Percentiles rank a stretch among this genome's conserved stretches.
Evolutionary conservation across 2,888 invertebrate species (phyloP).

Genomic region (Orchestes rusci): DNA sequence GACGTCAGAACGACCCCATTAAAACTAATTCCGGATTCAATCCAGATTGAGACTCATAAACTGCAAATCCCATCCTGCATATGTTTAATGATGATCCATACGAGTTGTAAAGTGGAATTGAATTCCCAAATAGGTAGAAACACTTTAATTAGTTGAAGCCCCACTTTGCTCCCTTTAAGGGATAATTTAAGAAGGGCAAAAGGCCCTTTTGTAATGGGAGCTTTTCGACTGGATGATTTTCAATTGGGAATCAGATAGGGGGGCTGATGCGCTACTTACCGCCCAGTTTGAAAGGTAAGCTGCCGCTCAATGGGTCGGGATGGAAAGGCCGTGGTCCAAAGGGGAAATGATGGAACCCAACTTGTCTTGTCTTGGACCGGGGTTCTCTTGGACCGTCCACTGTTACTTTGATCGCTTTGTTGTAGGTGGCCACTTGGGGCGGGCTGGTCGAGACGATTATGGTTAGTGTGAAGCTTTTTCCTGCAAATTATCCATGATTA

Average conservation of each 20-base stretch:
- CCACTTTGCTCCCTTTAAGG: constrained; percentile 19
- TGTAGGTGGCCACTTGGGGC: constrained; percentile 93
- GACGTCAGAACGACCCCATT: too few species aligned
- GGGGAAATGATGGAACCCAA: constrained; percentile 83
- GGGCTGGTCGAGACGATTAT: constrained; percentile 92
- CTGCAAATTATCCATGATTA: too few species aligned
- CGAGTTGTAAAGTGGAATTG: constrained; percentile 24
- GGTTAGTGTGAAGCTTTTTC: constrained; percentile 94
- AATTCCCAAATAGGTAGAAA: constrained; percentile 16
- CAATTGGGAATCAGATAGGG: not conserved
- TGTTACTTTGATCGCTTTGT: constrained; percentile 98
- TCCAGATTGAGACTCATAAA: too few species aligned
- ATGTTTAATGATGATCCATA: constrained; percentile 22
- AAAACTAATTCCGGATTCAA: too few species aligned
- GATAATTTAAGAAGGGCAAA: constrained; percentile 13
- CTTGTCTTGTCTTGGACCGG: constrained; percentile 84
- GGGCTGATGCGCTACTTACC: constrained; percentile 55
- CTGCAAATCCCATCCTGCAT: too few species aligned
- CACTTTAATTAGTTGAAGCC: constrained; percentile 20
- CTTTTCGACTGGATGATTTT: not conserved
- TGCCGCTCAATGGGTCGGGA: constrained; percentile 70
- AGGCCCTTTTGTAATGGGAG: constrained; percentile 13
- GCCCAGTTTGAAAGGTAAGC: constrained; percentile 77
- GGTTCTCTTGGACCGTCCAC: constrained; percentile 99
- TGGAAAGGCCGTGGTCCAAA: constrained; percentile 78